Evolutionary conservation across 2,888 invertebrate genomes (phyloP), one percentile per base, ranked within the genome.

Genomic region (Myathropa florea): DNA sequence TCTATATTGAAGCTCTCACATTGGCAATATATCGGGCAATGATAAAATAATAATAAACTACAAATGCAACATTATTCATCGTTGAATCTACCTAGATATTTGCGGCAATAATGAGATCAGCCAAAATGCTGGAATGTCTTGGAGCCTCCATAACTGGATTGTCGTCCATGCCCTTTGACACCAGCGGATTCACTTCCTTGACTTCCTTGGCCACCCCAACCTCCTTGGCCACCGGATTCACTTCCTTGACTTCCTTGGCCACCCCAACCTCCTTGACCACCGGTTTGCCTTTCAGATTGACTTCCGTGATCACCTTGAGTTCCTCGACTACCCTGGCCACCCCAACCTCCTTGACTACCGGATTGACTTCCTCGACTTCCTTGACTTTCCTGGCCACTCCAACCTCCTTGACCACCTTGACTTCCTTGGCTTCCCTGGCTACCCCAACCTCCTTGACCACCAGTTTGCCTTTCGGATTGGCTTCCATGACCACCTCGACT

Each of bases 261-360:
- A n/a, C 60, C 28, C 0, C 2, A 9, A 10, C 60, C 60, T 2
- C 60, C 60, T 7, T n/a, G n/a, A 28, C 24, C 1, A 4, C 60
- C 60, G 14, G 60, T 28, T 28, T 23, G 23, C 6, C 33, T n/a
- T 12, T 10, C 55, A 23, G 10, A 55, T 3, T 12, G 23, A 3
- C 23, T 21, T 63, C 63, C 33, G 2, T 21, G 33, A 10, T 36
- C 61, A 18, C 61, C 61, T 24, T 59, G 28, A 30, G 33, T 18
- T 3, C 55, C 61, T 33, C 64, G 79, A 14, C 57, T 39, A 33
- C 71, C 71, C 7, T 26, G 23, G 24, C 26, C 24, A 4, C 75
- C 59, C 3, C n/a, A 10, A 7, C 39, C n/a, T 1, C 39, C 30
- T 33, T 12, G 33, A 33, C 63, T 53, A 12, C 46, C 63, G 3